Percentiles rank a stretch among this genome's conserved stretches.
These are phyloP conservation scores for Aphelenchoides fujianensis DNA, from an alignment of 1,140 invertebrate genomes.

Conservation along the genomic window DNA sequence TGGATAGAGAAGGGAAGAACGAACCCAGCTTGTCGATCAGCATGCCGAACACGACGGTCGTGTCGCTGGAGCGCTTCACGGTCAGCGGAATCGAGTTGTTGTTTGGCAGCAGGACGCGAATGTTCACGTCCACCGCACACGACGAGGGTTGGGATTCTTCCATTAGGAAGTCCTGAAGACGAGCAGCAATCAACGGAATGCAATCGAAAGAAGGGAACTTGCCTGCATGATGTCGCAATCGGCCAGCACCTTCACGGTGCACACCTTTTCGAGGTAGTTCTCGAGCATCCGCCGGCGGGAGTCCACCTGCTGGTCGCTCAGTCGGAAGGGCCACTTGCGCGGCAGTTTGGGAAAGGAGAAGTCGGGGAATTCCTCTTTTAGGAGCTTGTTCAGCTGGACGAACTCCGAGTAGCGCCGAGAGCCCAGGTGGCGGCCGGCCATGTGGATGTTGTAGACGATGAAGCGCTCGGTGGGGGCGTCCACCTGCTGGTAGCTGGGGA, in stretches of 20 bases:
- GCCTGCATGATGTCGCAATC: slow-evolving; percentile 92
- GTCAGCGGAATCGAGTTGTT: slow-evolving; percentile 83
- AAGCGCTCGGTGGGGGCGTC: slow-evolving; percentile 82
- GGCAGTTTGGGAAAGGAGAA: slow-evolving; percentile 97
- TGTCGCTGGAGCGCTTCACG: slow-evolving; percentile 82
- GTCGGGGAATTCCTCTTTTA: slow-evolving; percentile 93
- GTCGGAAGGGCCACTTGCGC: slow-evolving; percentile 94
- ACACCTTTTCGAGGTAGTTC: slow-evolving; percentile 96
- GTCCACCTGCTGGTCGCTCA: slow-evolving; percentile 93
- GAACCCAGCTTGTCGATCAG: slow-evolving; percentile 67
- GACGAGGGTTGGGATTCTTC: slow-evolving; percentile 44
- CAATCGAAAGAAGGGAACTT: background rate
- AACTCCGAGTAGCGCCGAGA: slow-evolving; percentile 85
- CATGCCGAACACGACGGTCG: slow-evolving; percentile 80
- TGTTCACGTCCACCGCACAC: slow-evolving; percentile 73
- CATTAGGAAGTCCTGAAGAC: slow-evolving; percentile 58
- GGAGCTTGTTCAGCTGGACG: slow-evolving; percentile 77
- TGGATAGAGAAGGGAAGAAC: too few relatives aligned
- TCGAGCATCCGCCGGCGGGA: slow-evolving; percentile 85
- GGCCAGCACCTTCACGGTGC: slow-evolving; percentile 92
- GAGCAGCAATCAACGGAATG: slow-evolving; percentile 11
- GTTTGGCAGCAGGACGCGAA: slow-evolving; percentile 80
- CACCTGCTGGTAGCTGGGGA: slow-evolving; percentile 84
- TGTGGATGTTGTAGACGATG: slow-evolving; percentile 96
- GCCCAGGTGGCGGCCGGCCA: slow-evolving; percentile 94